Conservation (phyloP, 2,113 vertebrate species). For the Suricata suricatta region DNA sequence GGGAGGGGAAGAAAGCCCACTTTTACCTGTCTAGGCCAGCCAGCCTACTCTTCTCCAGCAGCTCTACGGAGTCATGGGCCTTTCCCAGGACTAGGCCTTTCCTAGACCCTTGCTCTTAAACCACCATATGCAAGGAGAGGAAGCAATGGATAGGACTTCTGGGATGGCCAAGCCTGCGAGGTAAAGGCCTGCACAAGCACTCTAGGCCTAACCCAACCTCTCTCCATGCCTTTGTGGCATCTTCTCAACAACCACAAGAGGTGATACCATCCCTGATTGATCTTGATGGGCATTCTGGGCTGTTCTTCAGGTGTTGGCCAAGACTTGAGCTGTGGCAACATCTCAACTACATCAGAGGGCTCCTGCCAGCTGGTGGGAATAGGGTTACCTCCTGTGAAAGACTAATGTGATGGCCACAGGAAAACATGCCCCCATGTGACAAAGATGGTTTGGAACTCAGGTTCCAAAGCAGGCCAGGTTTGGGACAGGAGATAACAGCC, state of each 20-base stretch:
- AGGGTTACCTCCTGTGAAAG: not conserved
- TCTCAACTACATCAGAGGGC: not conserved
- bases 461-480: not conserved
- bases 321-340: slow-evolving; percentile 11
- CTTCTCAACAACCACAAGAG: slow-evolving; percentile 14
- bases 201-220: not conserved
- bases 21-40: not conserved
- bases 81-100: not conserved
- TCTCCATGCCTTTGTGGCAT: not conserved
- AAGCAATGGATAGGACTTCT: not conserved
- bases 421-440: not conserved
- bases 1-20: slow-evolving; percentile 10
- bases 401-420: not conserved
- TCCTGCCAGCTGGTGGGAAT: not conserved
- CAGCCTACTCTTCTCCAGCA: not conserved
- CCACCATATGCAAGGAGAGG: not conserved
- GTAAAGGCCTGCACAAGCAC: not conserved
- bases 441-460: slow-evolving; percentile 43
- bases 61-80: not conserved
- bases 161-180: not conserved
- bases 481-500: not conserved
- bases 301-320: not conserved
- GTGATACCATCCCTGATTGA: not conserved
- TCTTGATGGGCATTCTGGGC: not conserved
- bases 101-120: not conserved